Percentiles rank a stretch among this genome's conserved stretches.
Conservation (phyloP, 2,797 vertebrate species). For the Melanotaenia boesemani region DNA sequence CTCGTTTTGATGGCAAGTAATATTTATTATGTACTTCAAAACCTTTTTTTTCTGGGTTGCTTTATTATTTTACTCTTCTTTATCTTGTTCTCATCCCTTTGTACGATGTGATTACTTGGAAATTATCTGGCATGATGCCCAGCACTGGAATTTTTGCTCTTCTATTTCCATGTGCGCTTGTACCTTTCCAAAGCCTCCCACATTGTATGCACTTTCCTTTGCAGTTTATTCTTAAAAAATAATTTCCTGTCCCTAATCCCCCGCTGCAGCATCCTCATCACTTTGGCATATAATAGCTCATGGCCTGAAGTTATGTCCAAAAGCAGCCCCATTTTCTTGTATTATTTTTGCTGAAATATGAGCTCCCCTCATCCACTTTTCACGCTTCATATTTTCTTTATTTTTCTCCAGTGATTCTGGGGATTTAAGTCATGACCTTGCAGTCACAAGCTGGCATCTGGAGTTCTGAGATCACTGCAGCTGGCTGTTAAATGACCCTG, state of each 20-base stretch:
- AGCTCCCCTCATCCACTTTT: background rate
- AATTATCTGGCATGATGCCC: constrained; percentile 1
- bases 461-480: background rate
- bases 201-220: background rate
- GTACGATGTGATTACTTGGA: constrained; percentile 12
- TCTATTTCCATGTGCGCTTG: background rate
- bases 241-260: too few species aligned
- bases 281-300: too few species aligned
- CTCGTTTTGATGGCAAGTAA: too few species aligned
- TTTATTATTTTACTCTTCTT: constrained; percentile 36
- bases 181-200: background rate
- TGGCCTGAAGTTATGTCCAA: too few species aligned
- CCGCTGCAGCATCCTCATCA: too few species aligned
- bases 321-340: too few species aligned
- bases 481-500: constrained; percentile 40
- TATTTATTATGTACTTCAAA: too few species aligned
- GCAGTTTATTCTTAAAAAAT: background rate
- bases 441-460: constrained; percentile 32
- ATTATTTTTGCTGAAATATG: background rate
- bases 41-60: background rate
- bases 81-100: constrained; percentile 19
- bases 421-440: constrained; percentile 25
- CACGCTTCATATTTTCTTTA: background rate
- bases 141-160: background rate
- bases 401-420: background rate